phyloP scores from a whole-genome alignment of 1,140 invertebrate genomes.

The Ceratoteleas bidentatus region DNA sequence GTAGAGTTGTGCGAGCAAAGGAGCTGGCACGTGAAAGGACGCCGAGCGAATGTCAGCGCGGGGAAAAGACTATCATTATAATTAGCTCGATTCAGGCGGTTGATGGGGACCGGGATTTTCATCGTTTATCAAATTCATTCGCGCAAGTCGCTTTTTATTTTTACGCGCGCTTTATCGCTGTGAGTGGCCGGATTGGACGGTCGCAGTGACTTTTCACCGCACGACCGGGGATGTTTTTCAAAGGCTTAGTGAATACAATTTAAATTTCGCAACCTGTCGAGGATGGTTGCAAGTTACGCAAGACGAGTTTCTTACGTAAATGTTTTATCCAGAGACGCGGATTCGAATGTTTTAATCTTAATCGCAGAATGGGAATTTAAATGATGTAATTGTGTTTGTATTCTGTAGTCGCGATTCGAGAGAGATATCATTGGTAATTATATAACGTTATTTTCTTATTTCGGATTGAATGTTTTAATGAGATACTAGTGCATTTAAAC shows the following conservation, averaged over 20 bases:
- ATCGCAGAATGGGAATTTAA: no score
- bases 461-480: no score
- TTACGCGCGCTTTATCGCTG: constrained; percentile 29
- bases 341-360: neutral
- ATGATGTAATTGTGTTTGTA: no score
- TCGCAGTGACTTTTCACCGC: constrained; percentile 22
- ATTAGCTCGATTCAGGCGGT: constrained; percentile 79
- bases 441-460: no score
- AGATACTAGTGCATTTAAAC: no score
- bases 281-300: constrained; percentile 1
- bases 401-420: no score
- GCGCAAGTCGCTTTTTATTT: constrained; percentile 69
- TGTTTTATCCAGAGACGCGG: no score
- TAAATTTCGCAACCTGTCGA: neutral
- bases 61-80: constrained; percentile 76
- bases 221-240: constrained; percentile 30
- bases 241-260: constrained; percentile 37
- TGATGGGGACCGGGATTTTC: constrained; percentile 73
- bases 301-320: neutral
- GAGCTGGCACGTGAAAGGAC: constrained; percentile 21
- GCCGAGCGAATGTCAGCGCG: constrained; percentile 23
- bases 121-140: constrained; percentile 78
- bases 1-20: constrained; percentile 32
- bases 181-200: constrained; percentile 8
- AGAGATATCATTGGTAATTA: no score